Evolutionary conservation across 2,113 vertebrate genomes (phyloP), one percentile per base, ranked within the genome.

Genomic region (Cepphus grylle): DNA sequence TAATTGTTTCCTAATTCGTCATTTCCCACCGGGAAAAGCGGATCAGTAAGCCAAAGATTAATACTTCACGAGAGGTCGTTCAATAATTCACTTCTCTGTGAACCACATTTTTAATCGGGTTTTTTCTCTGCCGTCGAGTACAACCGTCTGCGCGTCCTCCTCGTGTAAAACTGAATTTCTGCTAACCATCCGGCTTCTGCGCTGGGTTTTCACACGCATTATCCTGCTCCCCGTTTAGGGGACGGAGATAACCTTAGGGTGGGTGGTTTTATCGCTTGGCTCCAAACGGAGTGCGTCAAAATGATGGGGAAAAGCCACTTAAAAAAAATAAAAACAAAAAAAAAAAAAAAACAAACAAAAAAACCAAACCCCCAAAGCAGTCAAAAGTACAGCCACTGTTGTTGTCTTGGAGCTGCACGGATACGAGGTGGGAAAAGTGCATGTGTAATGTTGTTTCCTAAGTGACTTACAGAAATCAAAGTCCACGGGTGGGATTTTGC

Each of bases 131-230:
- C 5, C 11, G 2, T 2, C 36, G 2, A 6, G 6, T 14, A 2
- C 12, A 8, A 3, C 2, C 0, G 0, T 4, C 42, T 22, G 30
- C 11, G 6, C 3, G 0, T 27, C 62, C 59, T 34, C 26, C 50
- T 49, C 34, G 11, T 2, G 0, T 21, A 34, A 49, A 45, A 85
- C 69, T 7, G 1, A 6, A 10, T 61, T 73, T 81, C 59, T 56
- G 10, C 10, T 11, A 9, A 29, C 9, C 20, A 8, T 34, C 32
- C 10, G 1, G 26, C 45, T 66, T 63, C 66, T 29, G 13, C 0
- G 0, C 32, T 11, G 7, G 55, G 5, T n/a, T 56, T 74, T 49
- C 32, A 42, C 65, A 4, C 19, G 38, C 67, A 13, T 81, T 38
- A 66, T 8, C 27, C 50, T 17, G 27, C 26, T 58, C 32, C 17